Base-by-base conservation (phyloP, 1,140 invertebrate genomes). In the Ceratosolen solmsi region DNA sequence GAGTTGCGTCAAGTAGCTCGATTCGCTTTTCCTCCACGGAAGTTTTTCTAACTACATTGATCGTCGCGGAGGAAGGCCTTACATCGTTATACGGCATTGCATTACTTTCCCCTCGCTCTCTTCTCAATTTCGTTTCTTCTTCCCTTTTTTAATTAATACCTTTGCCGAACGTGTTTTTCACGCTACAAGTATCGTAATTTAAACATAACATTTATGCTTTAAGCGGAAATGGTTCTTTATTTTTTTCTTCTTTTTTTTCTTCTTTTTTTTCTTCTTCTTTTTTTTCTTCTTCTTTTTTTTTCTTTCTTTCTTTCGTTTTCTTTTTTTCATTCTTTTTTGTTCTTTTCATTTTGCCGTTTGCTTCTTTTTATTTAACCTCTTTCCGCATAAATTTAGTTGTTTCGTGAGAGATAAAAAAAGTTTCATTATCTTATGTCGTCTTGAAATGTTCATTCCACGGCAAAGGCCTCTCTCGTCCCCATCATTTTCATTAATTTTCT, bases 131-230 rank as follows among this genome's bases (percentile, higher is more conserved):
- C 13, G 5, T 46, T 8, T 13, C 41, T 13, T 46, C 41, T 46
- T 54, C 17, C 3, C 11, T 68, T 38, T 68, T 68, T 36, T 68
- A 36, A 36, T 68, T 68, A 38, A 68, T 68, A 68, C 63, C 63
- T 68, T 68, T 68, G 33, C 63, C 8, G 38, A 68, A 68, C 63
- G 38, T 38, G 63, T 68, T 68, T 54, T 68, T 38, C 63, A n/a
- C 63, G 36, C 36, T n/a, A 20, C 38, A 68, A 68, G 63, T 38
- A 68, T 68, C 36, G 36, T 68, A 68, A 68, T 68, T 33, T 5
- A 33, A 68, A 38, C 36, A 38, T 68, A 68, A 68, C 33, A 68
- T 36, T 68, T 68, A 22, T 22, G 20, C 27, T 38, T 38, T 3
- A 68, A 68, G 5, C n/a, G 63, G 36, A n/a, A 22, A 68, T 38